Percentiles rank a stretch among this genome's conserved stretches.
Evolutionary conservation across 2,888 invertebrate genomes (phyloP).

Genomic region (Alloscopus bannaensis): DNA sequence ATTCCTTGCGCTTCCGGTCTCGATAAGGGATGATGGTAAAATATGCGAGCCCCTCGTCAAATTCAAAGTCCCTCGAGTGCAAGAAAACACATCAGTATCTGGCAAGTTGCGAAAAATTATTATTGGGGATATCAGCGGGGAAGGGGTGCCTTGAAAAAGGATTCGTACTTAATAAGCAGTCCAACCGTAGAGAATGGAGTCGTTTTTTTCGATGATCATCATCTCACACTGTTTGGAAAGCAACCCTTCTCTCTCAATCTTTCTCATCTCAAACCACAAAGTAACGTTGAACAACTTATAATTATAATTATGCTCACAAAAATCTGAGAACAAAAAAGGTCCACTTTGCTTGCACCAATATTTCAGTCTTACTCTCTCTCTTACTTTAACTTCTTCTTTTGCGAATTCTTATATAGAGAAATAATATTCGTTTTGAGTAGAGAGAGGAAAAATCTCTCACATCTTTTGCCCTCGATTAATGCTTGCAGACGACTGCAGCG

Average conservation of each 20-base stretch:
- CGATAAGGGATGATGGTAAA: too few species aligned
- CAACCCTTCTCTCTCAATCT: constrained; percentile 46
- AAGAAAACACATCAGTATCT: too few species aligned
- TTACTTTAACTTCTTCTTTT: constrained; percentile 64
- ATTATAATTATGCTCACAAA: constrained; percentile 54
- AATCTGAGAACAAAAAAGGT: constrained; percentile 59
- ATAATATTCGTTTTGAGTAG: too few species aligned
- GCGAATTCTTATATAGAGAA: too few species aligned
- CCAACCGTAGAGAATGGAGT: constrained; percentile 7
- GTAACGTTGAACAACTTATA: constrained; percentile 47
- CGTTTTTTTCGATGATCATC: constrained; percentile 42
- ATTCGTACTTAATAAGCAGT: constrained; percentile 35
- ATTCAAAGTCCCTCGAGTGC: too few species aligned
- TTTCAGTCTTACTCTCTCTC: constrained; percentile 55
- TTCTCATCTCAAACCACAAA: constrained; percentile 46
- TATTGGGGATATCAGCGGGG: too few species aligned
- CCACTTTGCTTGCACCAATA: constrained; percentile 16
- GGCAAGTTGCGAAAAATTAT: too few species aligned
- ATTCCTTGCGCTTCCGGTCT: too few species aligned
- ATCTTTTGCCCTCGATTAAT: constrained; percentile 63
- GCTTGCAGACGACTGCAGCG: constrained; percentile 24
- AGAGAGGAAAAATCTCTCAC: constrained; percentile 39
- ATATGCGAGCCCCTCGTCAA: too few species aligned
- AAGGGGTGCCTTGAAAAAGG: constrained; percentile 52
- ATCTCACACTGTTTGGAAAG: constrained; percentile 62